Base-by-base conservation (phyloP, 2,797 vertebrate species). In the Danio aesculapii region DNA sequence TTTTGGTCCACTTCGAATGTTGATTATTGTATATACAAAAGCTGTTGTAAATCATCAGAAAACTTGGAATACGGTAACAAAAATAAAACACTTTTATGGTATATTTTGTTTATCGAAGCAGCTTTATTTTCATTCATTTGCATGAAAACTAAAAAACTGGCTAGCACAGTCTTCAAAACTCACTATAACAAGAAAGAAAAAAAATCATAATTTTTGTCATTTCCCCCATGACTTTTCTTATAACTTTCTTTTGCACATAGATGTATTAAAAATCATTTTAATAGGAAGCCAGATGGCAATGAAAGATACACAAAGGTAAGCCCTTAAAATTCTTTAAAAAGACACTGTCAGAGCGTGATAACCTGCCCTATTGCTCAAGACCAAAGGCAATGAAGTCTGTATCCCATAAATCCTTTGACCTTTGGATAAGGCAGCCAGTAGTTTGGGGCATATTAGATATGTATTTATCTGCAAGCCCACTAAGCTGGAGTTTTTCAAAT, bases 381-480 rank as follows among this genome's bases (percentile, higher is more conserved):
- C n/a, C 21, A 67, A 30, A 58, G 43, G 44, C 9, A 57, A 66
- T n/a, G 11, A 47, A 47, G 43, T 8, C 10, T 62, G 30, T 63
- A 49, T 47, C 19, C 64, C 19, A 13, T 77, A 77, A 58, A 49
- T 77, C 64, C 16, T 69, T 58, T 69, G 21, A 78, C 44, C 44
- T 69, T 59, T 78, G 44, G 11, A 59, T 59, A 69, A 59, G 43
- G 64, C 44, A 41, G 44, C 21, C 12, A 9, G 8, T 59, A 68
- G 55, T 50, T 61, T 41, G 2, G 14, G 21, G 52, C 52, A 49
- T 49, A 49, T 49, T 39, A 69, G 16, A 59, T 17, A 68, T 67
- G 63, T 68, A 49, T 78, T 69, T 69, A 69, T 78, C 50, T 66
- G 41, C 17, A 46, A 77, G 8, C 49, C 62, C 14, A 66, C 61